phyloP scores from a whole-genome alignment of 2,113 vertebrate species.

The Drymodes brunneopygia region DNA sequence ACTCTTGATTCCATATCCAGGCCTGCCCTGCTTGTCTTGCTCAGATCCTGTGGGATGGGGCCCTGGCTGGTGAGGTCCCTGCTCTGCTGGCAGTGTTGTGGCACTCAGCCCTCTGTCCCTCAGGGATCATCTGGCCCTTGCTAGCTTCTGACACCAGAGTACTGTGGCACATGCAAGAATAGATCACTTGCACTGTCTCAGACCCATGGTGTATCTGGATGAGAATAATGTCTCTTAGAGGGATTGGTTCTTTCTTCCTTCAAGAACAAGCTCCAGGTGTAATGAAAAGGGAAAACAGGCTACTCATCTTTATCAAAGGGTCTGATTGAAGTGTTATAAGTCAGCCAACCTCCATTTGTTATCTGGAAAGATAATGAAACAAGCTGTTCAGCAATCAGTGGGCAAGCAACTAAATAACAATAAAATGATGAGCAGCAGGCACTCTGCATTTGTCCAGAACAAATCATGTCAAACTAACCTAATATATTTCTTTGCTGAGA shows the following conservation, averaged over 20 bases:
- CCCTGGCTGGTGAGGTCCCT: neutral
- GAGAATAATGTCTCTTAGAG: neutral
- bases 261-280: neutral
- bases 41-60: neutral
- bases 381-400: neutral
- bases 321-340: neutral
- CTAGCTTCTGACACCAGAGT: neutral
- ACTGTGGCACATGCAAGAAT: neutral
- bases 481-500: neutral
- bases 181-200: neutral
- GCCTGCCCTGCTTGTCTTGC: neutral
- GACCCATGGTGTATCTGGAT: neutral
- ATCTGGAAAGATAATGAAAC: neutral
- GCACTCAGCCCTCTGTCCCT: neutral
- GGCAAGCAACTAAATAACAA: neutral
- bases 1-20: neutral
- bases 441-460: neutral
- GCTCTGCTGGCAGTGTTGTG: accelerated
- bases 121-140: neutral
- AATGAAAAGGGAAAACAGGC: neutral
- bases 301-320: neutral
- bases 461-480: neutral
- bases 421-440: slow-evolving; percentile 1
- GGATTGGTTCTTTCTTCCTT: neutral
- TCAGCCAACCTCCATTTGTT: neutral